Base-by-base conservation (phyloP, 2,113 vertebrate species). In the Coracopsis vasa region DNA sequence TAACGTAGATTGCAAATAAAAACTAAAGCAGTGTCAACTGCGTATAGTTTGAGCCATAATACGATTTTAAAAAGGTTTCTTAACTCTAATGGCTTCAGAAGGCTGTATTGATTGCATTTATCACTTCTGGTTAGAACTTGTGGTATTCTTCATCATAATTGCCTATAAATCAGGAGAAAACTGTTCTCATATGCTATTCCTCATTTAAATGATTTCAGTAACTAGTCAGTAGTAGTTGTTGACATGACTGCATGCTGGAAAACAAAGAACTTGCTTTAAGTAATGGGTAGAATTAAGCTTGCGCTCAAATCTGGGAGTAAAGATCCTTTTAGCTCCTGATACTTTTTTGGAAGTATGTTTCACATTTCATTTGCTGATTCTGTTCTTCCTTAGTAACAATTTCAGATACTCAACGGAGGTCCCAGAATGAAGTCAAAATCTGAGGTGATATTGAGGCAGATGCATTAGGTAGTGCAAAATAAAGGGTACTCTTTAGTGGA, bases 1-100 rank as follows among this genome's bases (percentile, higher is more conserved):
- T 31, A 45, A 33, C 0, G 0, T 12, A 39, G 64, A 7, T 11
- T 53, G 23, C 6, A 3, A 69, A 70, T n/a, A 20, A 54, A 71
- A 70, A 21, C 33, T 48, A 31, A 65, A 77, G 69, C 44, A 61
- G 19, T 9, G 28, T 73, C 47, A 86, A 8, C 41, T 27, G 50
- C 13, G 1, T 44, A 9, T 17, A 71, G 33, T 39, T 70, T 41
- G 39, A 51, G 16, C 20, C 7, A 13, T 86, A 51, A 29, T 35
- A 31, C 2, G 5, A 1, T 47, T 71, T 77, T 35, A 17, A 45
- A 69, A 67, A 86, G 50, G 28, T 20, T 66, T 66, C 33, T 54
- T 54, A 20, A 37, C 51, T 79, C 20, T 35, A 9, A 21, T 7
- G 6, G 44, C 31, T 65, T 94, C 41, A 65, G 20, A 51, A 60